These are phyloP conservation scores for Ranitomeya imitator DNA, from an alignment of 2,113 vertebrate genomes.

Conservation along the genomic window DNA sequence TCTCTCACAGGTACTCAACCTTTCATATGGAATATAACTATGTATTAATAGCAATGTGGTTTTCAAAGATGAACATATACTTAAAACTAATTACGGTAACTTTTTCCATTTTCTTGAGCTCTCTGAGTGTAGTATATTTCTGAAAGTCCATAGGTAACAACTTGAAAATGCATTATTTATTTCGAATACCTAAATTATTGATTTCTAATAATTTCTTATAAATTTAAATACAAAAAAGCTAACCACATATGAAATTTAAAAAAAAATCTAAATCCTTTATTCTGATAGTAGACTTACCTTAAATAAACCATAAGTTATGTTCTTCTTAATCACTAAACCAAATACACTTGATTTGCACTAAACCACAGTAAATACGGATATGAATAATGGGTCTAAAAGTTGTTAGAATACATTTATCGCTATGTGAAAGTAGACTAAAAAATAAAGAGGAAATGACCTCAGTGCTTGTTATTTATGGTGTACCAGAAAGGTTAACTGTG, in stretches of 20 bases:
- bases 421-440: not conserved
- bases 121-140: not conserved
- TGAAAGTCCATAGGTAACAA: not conserved
- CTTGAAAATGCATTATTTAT: not conserved
- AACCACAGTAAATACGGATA: not conserved
- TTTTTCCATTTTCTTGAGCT: not conserved
- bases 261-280: not conserved
- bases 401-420: not conserved
- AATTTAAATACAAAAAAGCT: not conserved
- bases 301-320: not conserved
- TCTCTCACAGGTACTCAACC: not conserved
- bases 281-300: slow-evolving; percentile 1
- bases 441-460: slow-evolving; percentile 2
- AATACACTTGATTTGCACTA: not conserved
- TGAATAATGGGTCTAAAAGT: not conserved
- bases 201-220: too few relatives aligned
- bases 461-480: slow-evolving; percentile 29
- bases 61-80: not conserved
- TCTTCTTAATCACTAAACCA: not conserved
- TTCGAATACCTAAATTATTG: too few relatives aligned
- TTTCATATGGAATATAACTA: not conserved
- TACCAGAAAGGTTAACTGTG: slow-evolving; percentile 38
- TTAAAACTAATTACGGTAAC: not conserved
- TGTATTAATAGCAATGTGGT: not conserved
- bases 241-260: not conserved